Evolutionary conservation across 2,888 invertebrate genomes (phyloP), one percentile per base, ranked within the genome.

Genomic region (Peribatodes rhomboidaria): DNA sequence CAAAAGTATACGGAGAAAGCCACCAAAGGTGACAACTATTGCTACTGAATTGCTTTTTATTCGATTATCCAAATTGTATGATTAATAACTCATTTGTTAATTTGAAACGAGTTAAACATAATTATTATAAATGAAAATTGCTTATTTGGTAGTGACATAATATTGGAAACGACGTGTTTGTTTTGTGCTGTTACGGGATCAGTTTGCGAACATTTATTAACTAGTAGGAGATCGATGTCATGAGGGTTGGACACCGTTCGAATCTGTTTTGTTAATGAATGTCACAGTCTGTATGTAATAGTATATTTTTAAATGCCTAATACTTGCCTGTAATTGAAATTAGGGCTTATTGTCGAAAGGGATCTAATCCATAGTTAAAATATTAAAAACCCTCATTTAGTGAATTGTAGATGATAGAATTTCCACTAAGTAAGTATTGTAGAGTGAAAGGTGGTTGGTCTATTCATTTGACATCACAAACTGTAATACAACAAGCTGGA

Each of bases 1-100:
- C 81, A 83, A 89, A 86, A 79, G 89, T 90, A 90, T 91, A 90
- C 86, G 87, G 86, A 86, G 82, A 83, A 76, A 79, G 80, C 81
- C 85, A 87, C 88, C 88, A 82, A 86, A 88, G 89, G 90, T 90
- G 92, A 83, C 79, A 73, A 77, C 74, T 81, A 77, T 78, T 79
- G 77, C 80, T 82, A 81, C 80, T 83, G 82, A 76, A 82, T 80
- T 80, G 82, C 77, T 82, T 76, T 67, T 72, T 67, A 52, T 41
- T 66, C 42, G 52, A 55, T 61, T 76, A 69, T 69, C 47, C 44
- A 65, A 66, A 70, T 63, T 68, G 18, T 67, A 46, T 52, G 49
- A 41, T 61, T 67, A 64, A 52, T 63, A 31, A 55, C 27, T 39
- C 47, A 37, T 66, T 61, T 67, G 44, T 79, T 81, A 71, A 73